Percentiles rank a stretch among this genome's conserved stretches.
phyloP scores from a whole-genome alignment of 2,113 vertebrate species.

The Hirundichthys speculiger region DNA sequence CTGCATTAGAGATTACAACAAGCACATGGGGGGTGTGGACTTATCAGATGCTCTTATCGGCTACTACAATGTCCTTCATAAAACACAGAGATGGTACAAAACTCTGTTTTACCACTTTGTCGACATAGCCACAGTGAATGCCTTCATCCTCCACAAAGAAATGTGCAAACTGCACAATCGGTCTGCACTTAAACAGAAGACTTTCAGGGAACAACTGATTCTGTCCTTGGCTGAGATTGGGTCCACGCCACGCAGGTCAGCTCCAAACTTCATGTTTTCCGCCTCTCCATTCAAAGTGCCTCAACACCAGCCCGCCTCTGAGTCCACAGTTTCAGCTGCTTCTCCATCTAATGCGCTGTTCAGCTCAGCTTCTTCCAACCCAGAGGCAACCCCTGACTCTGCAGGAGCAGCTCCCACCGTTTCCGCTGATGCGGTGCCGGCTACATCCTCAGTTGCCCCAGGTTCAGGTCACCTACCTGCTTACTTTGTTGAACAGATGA shows the following conservation, averaged over 20 bases:
- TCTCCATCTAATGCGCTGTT: not conserved
- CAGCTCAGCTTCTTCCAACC: not conserved
- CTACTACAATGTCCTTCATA: slow-evolving; percentile 67
- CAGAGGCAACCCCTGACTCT: not conserved
- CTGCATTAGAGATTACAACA: slow-evolving; percentile 65
- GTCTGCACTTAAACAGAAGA: slow-evolving; percentile 31
- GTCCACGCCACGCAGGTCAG: slow-evolving; percentile 42
- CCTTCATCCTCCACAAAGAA: slow-evolving; percentile 64
- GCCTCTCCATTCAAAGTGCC: slow-evolving; percentile 7
- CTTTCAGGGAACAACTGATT: slow-evolving; percentile 61
- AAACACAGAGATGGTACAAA: slow-evolving; percentile 67
- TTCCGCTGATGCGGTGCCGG: not conserved
- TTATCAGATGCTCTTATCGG: slow-evolving; percentile 63
- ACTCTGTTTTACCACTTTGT: slow-evolving; percentile 66
- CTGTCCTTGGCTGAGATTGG: slow-evolving; percentile 57
- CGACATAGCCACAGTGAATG: slow-evolving; percentile 64
- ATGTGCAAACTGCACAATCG: slow-evolving; percentile 58
- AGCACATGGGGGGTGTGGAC: slow-evolving; percentile 66
- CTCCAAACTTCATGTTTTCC: slow-evolving; percentile 38
- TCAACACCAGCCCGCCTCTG: not conserved
- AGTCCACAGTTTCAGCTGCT: not conserved
- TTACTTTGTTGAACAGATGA: slow-evolving; percentile 62
- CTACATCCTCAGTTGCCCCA: not conserved
- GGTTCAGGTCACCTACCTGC: slow-evolving; percentile 56
- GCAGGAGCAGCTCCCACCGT: not conserved